Percentiles rank a stretch among this genome's conserved stretches.
Conservation (phyloP, 2,888 invertebrate genomes). For the Nomada goodeniana region DNA sequence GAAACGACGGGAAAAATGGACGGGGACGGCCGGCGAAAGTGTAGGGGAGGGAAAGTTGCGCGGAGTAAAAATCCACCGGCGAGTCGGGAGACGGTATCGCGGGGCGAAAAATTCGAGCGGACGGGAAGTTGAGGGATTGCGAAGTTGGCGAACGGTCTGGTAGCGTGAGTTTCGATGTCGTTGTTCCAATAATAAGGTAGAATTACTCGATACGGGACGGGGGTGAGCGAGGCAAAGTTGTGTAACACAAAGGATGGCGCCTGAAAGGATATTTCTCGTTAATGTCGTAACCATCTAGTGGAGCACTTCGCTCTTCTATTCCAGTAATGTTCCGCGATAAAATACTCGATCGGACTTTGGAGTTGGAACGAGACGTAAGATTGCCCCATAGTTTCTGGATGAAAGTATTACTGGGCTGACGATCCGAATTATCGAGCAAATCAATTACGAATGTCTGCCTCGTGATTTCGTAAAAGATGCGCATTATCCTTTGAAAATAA, state of each 20-base stretch:
- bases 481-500: too few relatives aligned
- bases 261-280: neutral
- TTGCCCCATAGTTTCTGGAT: too few relatives aligned
- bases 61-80: neutral
- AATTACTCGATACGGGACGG: neutral
- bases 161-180: constrained; percentile 2
- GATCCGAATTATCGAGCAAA: too few relatives aligned
- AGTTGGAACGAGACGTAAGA: too few relatives aligned
- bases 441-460: too few relatives aligned
- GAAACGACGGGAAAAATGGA: constrained; percentile 28
- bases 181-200: constrained; percentile 4
- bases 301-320: neutral
- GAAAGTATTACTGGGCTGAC: too few relatives aligned
- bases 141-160: neutral
- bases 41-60: constrained; percentile 11
- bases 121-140: neutral
- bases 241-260: neutral
- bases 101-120: constrained; percentile 1
- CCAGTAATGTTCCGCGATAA: neutral
- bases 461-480: too few relatives aligned
- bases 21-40: constrained; percentile 10
- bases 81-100: neutral
- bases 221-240: neutral
- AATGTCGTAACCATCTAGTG: neutral
- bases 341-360: neutral